Evolutionary conservation across 2,797 vertebrate species (phyloP), one percentile per base, ranked within the genome.

Genomic region (Epinephelus coioides): DNA sequence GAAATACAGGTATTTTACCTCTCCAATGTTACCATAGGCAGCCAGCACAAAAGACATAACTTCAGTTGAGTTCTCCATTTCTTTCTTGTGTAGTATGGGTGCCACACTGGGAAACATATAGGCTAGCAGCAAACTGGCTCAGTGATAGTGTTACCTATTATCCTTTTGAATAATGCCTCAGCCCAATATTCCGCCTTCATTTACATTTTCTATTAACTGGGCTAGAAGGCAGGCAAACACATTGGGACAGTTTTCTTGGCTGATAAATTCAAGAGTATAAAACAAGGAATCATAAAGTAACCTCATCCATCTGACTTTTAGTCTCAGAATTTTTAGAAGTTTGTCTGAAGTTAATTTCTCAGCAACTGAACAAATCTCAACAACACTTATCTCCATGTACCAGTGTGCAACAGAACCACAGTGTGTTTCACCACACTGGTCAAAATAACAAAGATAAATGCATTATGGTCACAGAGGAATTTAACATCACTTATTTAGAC

Each of bases 61-160:
- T 54, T 79, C 51, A 72, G 89, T 89, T 9, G 75, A 74, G 56
- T 92, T 94, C 14, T 73, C 62, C 92, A 94, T 93, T 47, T 23
- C 30, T 56, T 5, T 50, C 11, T 25, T 21, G 43, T 67, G 5
- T 40, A 11, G 25, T 49, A 34, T 34, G 11, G 0, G 17, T n/a
- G 2, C 1, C 23, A 21, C 63, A 51, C 50, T 38, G 13, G 21
- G 10, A 51, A 53, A 17, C 19, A 54, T 4, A 50, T 14, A 60
- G 30, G 30, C 7, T 8, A 34, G 30, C 30, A 34, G 30, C 30
- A 34, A 8, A 34, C 6, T 34, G 30, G 23, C 34, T 10, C 8
- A 40, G 40, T 40, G 11, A 40, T 12, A 40, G 40, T 40, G 40
- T 40, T 40, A 40, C 9, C 40, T 40, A 12, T 40, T 9, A 10